Evolutionary conservation across 2,113 vertebrate genomes (phyloP).

Genomic region (Choloepus hoffmanni): DNA sequence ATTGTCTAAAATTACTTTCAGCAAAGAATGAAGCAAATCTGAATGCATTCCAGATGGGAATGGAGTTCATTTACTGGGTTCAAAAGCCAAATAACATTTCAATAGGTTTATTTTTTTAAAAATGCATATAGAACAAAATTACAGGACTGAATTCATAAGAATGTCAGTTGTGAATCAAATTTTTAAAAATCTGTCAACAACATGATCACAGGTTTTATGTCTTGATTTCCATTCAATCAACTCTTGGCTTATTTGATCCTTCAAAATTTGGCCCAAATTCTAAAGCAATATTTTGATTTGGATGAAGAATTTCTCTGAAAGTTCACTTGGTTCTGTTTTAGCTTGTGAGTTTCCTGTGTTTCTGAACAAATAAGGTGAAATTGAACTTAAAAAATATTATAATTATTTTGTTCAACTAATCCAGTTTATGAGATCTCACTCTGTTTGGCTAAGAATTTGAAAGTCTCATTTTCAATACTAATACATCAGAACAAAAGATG

Average conservation of each 20-base stretch:
- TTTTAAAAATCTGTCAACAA: background rate
- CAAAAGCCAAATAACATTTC: too few species aligned
- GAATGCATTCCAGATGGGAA: too few species aligned
- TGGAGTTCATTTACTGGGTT: too few species aligned
- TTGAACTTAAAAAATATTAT: background rate
- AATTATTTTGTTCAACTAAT: background rate
- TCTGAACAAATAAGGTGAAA: background rate
- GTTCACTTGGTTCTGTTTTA: background rate
- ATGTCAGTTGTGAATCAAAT: background rate
- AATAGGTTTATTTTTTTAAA: background rate
- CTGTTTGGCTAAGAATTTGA: background rate
- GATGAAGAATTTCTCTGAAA: background rate
- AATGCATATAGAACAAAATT: background rate
- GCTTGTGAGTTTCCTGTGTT: background rate
- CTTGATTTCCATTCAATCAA: background rate
- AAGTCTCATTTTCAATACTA: background rate
- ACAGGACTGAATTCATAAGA: background rate
- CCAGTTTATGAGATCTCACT: background rate
- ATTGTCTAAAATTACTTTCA: too few species aligned
- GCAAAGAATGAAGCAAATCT: too few species aligned
- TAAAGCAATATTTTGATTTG: constrained; percentile 3
- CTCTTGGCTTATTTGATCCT: background rate
- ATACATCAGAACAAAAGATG: background rate
- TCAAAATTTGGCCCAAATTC: constrained; percentile 23
- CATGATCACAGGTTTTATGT: background rate